Percentiles rank a stretch among this genome's conserved stretches.
These are phyloP conservation scores for Spisula subtruncata DNA, from an alignment of 2,888 invertebrate species.

Conservation along the genomic window DNA sequence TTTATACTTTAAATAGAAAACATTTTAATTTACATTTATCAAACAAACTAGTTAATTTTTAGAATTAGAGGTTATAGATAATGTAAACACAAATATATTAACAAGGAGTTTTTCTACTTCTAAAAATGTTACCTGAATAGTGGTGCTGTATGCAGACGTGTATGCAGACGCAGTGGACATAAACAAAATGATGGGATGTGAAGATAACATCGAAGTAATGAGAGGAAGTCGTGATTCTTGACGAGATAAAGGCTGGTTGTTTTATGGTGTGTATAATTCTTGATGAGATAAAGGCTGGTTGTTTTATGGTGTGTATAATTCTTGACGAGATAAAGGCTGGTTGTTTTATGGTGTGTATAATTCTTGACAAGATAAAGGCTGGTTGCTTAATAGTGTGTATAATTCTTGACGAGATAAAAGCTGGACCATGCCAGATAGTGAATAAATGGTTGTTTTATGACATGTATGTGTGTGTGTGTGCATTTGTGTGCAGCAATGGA, in stretches of 20 bases:
- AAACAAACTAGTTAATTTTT: too few relatives aligned
- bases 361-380: background rate
- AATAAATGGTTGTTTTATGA: too few relatives aligned
- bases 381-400: background rate
- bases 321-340: constrained; percentile 10
- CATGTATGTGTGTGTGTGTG: too few relatives aligned
- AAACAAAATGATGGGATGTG: constrained; percentile 33
- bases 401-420: too few relatives aligned
- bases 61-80: too few relatives aligned
- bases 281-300: background rate
- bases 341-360: background rate
- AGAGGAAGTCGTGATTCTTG: constrained; percentile 14
- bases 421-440: too few relatives aligned
- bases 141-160: background rate
- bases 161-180: constrained; percentile 20
- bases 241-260: background rate
- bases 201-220: constrained; percentile 36
- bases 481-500: background rate
- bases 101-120: constrained; percentile 12
- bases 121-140: constrained; percentile 7
- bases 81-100: too few relatives aligned
- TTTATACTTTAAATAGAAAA: too few relatives aligned
- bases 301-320: background rate
- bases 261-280: background rate
- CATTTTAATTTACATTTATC: too few relatives aligned